Conservation (phyloP, 2,797 vertebrate species). For the Galago senegalensis region DNA sequence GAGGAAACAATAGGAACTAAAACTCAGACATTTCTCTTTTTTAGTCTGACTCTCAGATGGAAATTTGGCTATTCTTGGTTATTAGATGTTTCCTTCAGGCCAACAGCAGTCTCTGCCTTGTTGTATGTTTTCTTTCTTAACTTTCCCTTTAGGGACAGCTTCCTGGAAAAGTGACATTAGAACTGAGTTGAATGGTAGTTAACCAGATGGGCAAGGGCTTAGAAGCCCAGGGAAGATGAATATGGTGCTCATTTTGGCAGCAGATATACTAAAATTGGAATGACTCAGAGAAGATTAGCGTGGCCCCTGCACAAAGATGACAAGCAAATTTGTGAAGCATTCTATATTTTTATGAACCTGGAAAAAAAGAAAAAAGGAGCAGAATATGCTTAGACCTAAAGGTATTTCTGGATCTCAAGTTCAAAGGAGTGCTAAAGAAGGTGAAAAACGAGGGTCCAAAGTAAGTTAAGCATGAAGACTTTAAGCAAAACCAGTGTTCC, state of each 20-base stretch:
- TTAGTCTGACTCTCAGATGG: not conserved
- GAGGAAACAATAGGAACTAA: not conserved
- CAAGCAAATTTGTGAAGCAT: too few relatives aligned
- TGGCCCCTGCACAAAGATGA: too few relatives aligned
- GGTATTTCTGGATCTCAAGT: not conserved
- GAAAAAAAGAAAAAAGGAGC: not conserved
- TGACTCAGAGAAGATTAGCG: too few relatives aligned
- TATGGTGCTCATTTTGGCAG: too few relatives aligned
- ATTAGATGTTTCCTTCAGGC: conserved; percentile 1
- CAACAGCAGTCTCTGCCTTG: not conserved
- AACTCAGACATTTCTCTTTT: not conserved
- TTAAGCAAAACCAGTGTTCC: not conserved
- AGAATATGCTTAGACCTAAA: not conserved
- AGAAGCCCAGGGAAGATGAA: not conserved
- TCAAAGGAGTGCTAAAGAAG: not conserved
- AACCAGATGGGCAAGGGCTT: not conserved
- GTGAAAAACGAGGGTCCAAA: not conserved
- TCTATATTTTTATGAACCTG: too few relatives aligned
- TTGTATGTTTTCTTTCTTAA: not conserved
- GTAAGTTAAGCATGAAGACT: not conserved
- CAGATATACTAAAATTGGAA: too few relatives aligned
- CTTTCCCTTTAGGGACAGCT: not conserved
- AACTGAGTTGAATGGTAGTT: not conserved
- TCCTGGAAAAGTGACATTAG: not conserved
- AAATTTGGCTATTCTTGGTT: conserved; percentile 5